Evolutionary conservation across 1,140 invertebrate genomes (phyloP), one percentile per base, ranked within the genome.

Genomic region (Euwallacea similis): DNA sequence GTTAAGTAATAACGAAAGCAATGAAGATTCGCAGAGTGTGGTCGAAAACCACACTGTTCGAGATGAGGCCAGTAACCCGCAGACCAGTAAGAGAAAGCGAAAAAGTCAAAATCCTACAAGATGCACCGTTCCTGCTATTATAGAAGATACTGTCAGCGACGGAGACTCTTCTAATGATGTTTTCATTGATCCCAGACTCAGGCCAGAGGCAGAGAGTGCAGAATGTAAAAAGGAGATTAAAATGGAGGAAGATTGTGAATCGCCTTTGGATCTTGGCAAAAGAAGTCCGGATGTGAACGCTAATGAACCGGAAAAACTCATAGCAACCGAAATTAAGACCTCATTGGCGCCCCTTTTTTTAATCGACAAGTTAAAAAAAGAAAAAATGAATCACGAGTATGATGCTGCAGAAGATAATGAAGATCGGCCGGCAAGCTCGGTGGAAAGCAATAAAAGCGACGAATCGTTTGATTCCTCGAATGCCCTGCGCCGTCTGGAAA

Each of bases 41-140:
- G 82, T 84, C 2, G 86, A 87, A 78, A 83, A 82, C 67, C 83
- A 84, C 46, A 85, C 80, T 75, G 76, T 81, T 55, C 87, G 86
- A 79, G 85, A 84, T 79, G 84, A 85, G 73, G 76, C 79, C 42
- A 78, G 79, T 71, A 77, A 80, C 73, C 75, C 82, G 81, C 80
- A 79, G 75, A 86, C 77, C 72, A 87, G 83, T 79, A 90, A 90
- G 64, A 83, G 95, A 58, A 96, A 97, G 83, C 84, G 96, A 59
- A 98, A 98, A 83, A 96, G 91, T 76, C 90, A 94, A 76, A 96
- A 97, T 81, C 96, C 95, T 0, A 95, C 92, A 0, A 86, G 94
- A 67, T 93, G 91, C 79, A 88, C 92, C 2, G 84, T 90, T 54
- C 86, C 85, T 13, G 80, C 84, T 6, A 84, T 88, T 55, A 79